A percentile compares a stretch with the other conserved stretches of the same genome.
phyloP scores from a whole-genome alignment of 2,113 vertebrate species.

The Microtus oregoni region DNA sequence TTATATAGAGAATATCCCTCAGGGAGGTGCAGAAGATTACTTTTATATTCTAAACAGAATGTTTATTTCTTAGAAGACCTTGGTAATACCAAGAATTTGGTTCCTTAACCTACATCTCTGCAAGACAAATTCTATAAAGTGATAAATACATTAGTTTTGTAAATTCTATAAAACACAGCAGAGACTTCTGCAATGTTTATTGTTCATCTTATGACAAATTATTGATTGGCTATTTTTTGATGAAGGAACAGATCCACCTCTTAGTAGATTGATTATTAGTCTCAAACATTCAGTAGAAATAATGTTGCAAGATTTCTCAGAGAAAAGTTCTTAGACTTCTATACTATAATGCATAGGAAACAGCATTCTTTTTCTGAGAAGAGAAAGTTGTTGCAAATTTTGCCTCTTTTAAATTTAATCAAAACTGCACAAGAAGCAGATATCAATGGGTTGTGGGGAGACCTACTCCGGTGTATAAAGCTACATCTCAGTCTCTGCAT shows the following conservation, averaged over 20 bases:
- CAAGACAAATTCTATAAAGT: slow-evolving; percentile 47
- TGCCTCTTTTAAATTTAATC: background rate
- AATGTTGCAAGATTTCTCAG: background rate
- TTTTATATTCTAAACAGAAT: slow-evolving; percentile 17
- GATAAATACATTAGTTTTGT: slow-evolving; percentile 40
- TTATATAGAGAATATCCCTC: slow-evolving; percentile 32
- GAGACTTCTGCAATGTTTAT: background rate
- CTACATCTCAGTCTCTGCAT: background rate
- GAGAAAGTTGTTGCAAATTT: background rate
- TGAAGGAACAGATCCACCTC: background rate
- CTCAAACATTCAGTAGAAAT: background rate
- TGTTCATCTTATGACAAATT: background rate
- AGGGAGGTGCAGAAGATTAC: slow-evolving; percentile 36
- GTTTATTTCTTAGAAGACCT: slow-evolving; percentile 68
- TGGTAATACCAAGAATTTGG: slow-evolving; percentile 51
- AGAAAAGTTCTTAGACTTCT: background rate
- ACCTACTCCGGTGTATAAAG: no score
- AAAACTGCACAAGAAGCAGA: no score
- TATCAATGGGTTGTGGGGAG: background rate
- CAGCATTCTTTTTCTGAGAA: background rate
- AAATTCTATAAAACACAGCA: background rate
- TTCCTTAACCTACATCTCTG: slow-evolving; percentile 53
- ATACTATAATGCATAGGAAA: background rate
- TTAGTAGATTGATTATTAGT: background rate
- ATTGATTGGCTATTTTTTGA: background rate